Conservation (phyloP, 92 coral and sea anemone genomes). For the Palythoa grandiflora region DNA sequence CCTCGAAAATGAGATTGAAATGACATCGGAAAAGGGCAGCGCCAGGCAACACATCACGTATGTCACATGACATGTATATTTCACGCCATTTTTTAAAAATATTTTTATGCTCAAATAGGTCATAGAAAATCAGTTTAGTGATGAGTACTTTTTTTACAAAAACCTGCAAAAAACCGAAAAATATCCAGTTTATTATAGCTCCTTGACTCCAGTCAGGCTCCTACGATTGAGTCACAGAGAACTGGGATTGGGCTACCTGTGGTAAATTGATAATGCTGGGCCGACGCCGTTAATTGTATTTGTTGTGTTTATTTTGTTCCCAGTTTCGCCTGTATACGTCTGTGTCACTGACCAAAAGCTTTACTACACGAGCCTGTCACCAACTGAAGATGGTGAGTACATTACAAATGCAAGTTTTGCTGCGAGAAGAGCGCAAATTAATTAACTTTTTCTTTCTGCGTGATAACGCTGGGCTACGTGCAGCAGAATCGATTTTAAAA, state of each 20-base stretch:
- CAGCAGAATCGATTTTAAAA: constrained; percentile 37
- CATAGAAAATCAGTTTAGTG: constrained; percentile 7
- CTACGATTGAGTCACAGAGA: background rate
- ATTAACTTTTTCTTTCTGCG: constrained; percentile 30
- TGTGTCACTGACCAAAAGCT: constrained; percentile 36
- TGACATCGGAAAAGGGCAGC: background rate
- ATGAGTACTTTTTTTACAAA: constrained; percentile 22
- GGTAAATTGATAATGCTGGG: constrained; percentile 34
- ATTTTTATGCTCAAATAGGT: constrained; percentile 11
- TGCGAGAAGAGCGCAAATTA: constrained; percentile 37
- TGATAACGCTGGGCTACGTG: constrained; percentile 35
- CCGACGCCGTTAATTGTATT: constrained; percentile 21
- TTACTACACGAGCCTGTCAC: constrained; percentile 29
- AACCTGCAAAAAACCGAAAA: constrained; percentile 14
- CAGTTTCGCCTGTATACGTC: constrained; percentile 40
- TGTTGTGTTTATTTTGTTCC: constrained; percentile 39
- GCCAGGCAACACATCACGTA: background rate
- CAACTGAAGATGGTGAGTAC: constrained; percentile 23
- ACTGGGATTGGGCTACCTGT: constrained; percentile 37
- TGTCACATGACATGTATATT: constrained; percentile 27
- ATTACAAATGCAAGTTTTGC: constrained; percentile 33
- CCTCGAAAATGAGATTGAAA: constrained; percentile 11
- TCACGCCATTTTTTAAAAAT: background rate
- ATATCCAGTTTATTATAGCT: constrained; percentile 11
- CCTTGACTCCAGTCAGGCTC: constrained; percentile 13